A percentile compares a stretch with the other conserved stretches of the same genome.
These are phyloP conservation scores for Hydractinia echinata DNA, from an alignment of 30 jellyfish, hydroid and myxozoan species.

Conservation along the genomic window DNA sequence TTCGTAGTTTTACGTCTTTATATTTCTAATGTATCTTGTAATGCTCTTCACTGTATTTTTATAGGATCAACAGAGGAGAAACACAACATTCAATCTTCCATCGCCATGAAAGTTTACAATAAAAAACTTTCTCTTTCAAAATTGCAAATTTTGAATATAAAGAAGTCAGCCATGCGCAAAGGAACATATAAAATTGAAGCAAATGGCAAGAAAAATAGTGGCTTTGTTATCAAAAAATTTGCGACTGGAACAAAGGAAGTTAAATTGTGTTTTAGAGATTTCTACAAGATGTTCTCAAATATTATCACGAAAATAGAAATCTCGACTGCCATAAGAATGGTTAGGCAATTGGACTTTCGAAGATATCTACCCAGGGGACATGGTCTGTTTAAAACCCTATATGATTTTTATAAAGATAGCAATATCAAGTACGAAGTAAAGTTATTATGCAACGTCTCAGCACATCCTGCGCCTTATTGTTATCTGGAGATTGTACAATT, in stretches of 20 bases:
- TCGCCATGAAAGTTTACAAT: too few relatives aligned
- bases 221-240: background rate
- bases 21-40: too few relatives aligned
- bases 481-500: background rate
- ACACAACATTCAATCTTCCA: too few relatives aligned
- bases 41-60: too few relatives aligned
- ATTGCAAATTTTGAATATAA: too few relatives aligned
- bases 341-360: conserved; percentile 37
- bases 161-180: too few relatives aligned
- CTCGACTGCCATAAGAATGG: conserved; percentile 41
- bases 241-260: background rate
- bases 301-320: conserved; percentile 35
- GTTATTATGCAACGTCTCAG: background rate
- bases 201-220: too few relatives aligned
- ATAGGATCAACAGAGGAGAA: too few relatives aligned
- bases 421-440: conserved; percentile 16
- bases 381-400: conserved; percentile 39
- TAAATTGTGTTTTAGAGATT: background rate
- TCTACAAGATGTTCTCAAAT: conserved; percentile 22
- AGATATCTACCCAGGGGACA: conserved; percentile 56
- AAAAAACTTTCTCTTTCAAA: too few relatives aligned
- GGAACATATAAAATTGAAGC: too few relatives aligned
- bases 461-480: background rate
- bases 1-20: too few relatives aligned
- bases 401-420: conserved; percentile 32